Percentiles rank a stretch among this genome's conserved stretches.
Conservation (phyloP, 2,888 invertebrate genomes). For the Cremastinae sp. region DNA sequence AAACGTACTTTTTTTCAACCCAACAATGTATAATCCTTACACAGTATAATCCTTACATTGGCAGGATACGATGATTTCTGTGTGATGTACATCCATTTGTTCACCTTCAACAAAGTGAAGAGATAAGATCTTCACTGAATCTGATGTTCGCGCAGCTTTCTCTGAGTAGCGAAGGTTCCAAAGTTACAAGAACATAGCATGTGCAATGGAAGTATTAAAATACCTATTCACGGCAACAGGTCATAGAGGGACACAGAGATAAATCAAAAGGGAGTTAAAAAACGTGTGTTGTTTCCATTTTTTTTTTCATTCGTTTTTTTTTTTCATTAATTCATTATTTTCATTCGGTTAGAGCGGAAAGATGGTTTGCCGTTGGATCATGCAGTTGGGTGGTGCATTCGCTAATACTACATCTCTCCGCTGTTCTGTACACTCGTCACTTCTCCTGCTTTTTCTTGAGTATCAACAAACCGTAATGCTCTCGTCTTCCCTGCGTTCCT, state of each 20-base stretch:
- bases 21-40: too few species aligned
- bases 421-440: constrained; percentile 4
- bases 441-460: constrained; percentile 6
- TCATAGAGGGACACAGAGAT: too few species aligned
- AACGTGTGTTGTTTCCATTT: constrained; percentile 46
- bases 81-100: too few species aligned
- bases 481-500: constrained; percentile 18
- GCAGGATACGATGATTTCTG: too few species aligned
- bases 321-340: constrained; percentile 3
- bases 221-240: constrained; percentile 30
- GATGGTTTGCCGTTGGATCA: constrained; percentile 18
- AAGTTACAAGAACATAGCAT: constrained; percentile 2
- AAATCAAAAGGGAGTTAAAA: too few species aligned
- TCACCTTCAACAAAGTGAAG: too few species aligned
- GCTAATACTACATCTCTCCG: not conserved
- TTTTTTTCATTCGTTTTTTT: too few species aligned
- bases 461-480: constrained; percentile 33
- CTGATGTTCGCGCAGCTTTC: too few species aligned
- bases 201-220: constrained; percentile 10
- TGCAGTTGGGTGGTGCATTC: constrained; percentile 19
- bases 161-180: too few species aligned
- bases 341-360: not conserved
- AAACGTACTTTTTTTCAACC: too few species aligned
- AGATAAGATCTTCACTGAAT: too few species aligned
- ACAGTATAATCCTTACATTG: too few species aligned